Evolutionary conservation across 2,113 vertebrate species (phyloP).

Genomic region (Eolophus roseicapilla): DNA sequence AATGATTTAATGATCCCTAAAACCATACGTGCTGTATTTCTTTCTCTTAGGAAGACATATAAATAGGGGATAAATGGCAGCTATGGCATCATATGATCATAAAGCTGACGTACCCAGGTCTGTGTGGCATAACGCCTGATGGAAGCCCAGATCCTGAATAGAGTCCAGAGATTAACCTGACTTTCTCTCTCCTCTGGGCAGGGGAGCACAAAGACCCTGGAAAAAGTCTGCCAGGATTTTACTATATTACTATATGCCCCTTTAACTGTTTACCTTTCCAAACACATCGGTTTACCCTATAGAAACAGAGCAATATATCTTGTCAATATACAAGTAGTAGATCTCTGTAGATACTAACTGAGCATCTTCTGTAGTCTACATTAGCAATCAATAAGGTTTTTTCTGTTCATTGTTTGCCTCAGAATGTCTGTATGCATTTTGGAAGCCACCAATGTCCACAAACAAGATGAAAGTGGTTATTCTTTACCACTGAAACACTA

Average conservation of each 20-base stretch:
- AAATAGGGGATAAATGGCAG: background rate
- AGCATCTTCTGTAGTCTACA: background rate
- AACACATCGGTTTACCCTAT: background rate
- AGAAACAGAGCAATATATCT: background rate
- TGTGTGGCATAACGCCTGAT: background rate
- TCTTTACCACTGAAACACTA: background rate
- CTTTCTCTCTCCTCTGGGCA: background rate
- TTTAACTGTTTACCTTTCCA: background rate
- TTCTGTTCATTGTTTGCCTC: background rate
- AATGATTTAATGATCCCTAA: background rate
- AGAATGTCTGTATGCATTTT: background rate
- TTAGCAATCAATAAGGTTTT: background rate
- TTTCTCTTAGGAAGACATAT: background rate
- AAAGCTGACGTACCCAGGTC: background rate
- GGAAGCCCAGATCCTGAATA: background rate
- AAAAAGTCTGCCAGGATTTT: background rate
- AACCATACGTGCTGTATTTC: background rate
- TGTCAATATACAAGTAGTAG: background rate
- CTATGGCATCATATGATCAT: background rate
- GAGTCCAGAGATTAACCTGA: background rate
- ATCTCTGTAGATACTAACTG: background rate
- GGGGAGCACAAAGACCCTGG: background rate
- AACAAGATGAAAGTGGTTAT: background rate
- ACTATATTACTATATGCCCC: background rate
- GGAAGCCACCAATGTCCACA: background rate